phyloP scores from a whole-genome alignment of 2,797 vertebrate species.

The Dendrocincla tyrannina region DNA sequence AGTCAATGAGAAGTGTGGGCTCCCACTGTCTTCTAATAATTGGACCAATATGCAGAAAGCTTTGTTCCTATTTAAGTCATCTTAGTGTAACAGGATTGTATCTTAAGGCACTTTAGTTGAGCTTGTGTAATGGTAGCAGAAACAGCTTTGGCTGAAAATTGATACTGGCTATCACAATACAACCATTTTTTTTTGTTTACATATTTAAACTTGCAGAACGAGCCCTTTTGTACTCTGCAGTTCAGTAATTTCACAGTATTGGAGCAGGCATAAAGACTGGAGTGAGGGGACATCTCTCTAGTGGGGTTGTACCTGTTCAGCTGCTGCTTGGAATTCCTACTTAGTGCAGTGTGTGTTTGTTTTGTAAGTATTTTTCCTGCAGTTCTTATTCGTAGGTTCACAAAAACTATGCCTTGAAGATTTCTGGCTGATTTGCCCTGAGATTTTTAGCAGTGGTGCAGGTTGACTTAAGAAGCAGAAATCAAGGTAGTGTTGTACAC shows the following conservation, averaged over 20 bases:
- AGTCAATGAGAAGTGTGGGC: neutral
- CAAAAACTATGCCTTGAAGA: neutral
- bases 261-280: neutral
- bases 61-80: neutral
- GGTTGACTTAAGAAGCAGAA: neutral
- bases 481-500: neutral
- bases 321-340: neutral
- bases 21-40: neutral
- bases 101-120: neutral
- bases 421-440: neutral
- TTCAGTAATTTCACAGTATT: neutral
- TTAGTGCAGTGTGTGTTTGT: neutral
- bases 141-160: neutral
- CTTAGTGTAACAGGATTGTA: neutral
- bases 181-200: neutral
- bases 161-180: neutral
- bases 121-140: neutral
- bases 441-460: neutral
- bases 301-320: neutral
- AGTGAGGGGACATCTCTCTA: neutral
- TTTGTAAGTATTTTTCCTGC: neutral
- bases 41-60: neutral
- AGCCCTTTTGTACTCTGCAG: neutral
- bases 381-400: neutral
- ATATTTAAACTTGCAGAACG: neutral